Evolutionary conservation across 92 coral and sea anemone species (phyloP), one percentile per base, ranked within the genome.

Genomic region (Porites evermanni): DNA sequence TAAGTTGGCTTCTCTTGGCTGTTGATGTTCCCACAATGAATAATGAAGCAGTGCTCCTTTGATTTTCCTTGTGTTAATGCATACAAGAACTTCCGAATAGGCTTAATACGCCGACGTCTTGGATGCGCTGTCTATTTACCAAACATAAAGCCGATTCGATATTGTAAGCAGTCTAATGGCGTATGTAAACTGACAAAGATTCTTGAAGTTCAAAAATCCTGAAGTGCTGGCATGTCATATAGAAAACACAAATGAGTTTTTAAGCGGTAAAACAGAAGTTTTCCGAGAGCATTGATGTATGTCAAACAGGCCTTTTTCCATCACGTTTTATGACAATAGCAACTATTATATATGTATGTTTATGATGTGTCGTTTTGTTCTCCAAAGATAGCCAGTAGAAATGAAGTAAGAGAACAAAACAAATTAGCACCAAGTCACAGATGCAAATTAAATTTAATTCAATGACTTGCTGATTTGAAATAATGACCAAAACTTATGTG

Each of bases 251-350:
- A 83, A 83, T 73, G 80, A 64, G 50, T 58, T 74, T 64, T 63
- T 83, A 83, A 83, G 80, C 73, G 19, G 44, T 32, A 73, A 83
- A 83, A 74, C 87, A 83, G 87, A 74, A 24, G 26, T 16, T 13
- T 51, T 24, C 52, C 53, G 1, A 21, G 73, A 7, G 24, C 72
- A 74, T 4, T 50, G 79, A 66, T 8, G 72, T 64, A 64, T 83
- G 74, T 73, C 87, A 61, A 83, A 73, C 73, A 38, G 47, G 52
- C 50, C 87, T 50, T 73, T 61, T 61, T 74, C 60, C 17, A 44
- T 68, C 29, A 73, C 79, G 44, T 26, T 83, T 17, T n/a, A 80
- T 38, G 54, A 80, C 85, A 80, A 80, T 64, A 20, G 73, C 51
- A 14, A 23, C 16, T 53, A 64, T 59, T 21, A 56, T 21, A 21